Percentiles rank a stretch among this genome's conserved stretches.
These are phyloP conservation scores for Nemotelus pantherinus DNA, from an alignment of 2,888 invertebrate species.

Conservation along the genomic window DNA sequence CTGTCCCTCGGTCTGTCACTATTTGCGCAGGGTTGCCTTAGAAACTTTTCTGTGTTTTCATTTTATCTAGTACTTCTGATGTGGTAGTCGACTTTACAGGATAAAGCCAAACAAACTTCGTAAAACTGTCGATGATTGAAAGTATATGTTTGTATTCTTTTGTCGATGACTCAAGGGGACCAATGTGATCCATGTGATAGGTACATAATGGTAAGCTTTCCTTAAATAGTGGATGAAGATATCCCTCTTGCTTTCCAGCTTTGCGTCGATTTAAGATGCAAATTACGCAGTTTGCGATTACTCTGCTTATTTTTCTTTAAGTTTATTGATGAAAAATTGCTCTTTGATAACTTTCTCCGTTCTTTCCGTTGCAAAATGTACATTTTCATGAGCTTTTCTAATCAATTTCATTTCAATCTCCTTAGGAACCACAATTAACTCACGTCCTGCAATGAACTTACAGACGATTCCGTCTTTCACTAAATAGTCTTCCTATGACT, in stretches of 20 bases:
- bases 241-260: slow-evolving; percentile 52
- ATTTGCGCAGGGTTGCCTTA: too few relatives aligned
- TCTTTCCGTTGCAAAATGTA: slow-evolving; percentile 57
- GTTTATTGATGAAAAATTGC: too few relatives aligned
- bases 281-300: slow-evolving; percentile 37
- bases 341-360: slow-evolving; percentile 21
- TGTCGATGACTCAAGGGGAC: not conserved
- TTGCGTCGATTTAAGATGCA: slow-evolving; percentile 47
- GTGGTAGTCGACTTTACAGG: too few relatives aligned
- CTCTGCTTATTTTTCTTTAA: too few relatives aligned
- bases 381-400: slow-evolving; percentile 54
- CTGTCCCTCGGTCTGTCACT: too few relatives aligned
- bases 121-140: slow-evolving; percentile 55
- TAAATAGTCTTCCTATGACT: not conserved
- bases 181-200: not conserved
- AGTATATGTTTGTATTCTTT: slow-evolving; percentile 56
- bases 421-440: slow-evolving; percentile 56
- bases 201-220: not conserved
- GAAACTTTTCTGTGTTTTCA: too few relatives aligned
- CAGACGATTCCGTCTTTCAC: slow-evolving; percentile 11
- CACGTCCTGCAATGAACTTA: slow-evolving; percentile 10
- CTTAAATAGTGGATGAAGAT: slow-evolving; percentile 53
- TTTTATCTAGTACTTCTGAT: too few relatives aligned
- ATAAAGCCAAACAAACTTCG: too few relatives aligned
- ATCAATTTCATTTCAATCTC: slow-evolving; percentile 53